These are phyloP conservation scores for Onychomys torridus DNA, from an alignment of 2,797 vertebrate species.

Conservation along the genomic window DNA sequence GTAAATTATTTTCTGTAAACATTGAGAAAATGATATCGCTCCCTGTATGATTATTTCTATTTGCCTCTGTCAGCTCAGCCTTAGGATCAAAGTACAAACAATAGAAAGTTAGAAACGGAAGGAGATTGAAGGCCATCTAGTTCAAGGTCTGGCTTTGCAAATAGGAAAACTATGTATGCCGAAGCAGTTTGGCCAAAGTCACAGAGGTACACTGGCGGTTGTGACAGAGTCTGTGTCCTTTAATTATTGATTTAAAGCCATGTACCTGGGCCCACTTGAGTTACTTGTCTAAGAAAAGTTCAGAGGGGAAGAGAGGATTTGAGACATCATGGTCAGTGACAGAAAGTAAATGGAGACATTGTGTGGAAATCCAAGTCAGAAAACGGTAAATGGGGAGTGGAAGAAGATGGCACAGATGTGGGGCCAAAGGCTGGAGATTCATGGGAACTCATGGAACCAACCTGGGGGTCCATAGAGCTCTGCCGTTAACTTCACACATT, in stretches of 20 bases:
- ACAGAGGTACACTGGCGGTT: not conserved
- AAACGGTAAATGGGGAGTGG: not conserved
- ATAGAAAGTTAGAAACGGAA: not conserved
- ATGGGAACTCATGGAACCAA: not conserved
- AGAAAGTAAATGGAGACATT: not conserved
- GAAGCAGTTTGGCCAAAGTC: not conserved
- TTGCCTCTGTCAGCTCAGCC: not conserved
- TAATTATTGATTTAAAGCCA: not conserved
- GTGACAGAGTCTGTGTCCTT: not conserved
- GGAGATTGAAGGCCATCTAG: not conserved
- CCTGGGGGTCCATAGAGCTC: not conserved
- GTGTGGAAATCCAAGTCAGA: not conserved
- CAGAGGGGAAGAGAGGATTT: not conserved
- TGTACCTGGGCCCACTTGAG: not conserved
- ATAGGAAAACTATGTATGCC: not conserved
- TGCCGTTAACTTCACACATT: not conserved
- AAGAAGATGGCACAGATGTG: not conserved
- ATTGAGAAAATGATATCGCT: slow-evolving; percentile 25
- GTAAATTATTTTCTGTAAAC: slow-evolving; percentile 46
- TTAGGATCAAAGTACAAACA: slow-evolving; percentile 11
- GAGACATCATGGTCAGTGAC: not conserved
- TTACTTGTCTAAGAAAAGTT: not conserved
- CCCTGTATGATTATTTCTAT: slow-evolving; percentile 45
- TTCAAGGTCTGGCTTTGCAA: not conserved
- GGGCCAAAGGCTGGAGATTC: not conserved